Evolutionary conservation across 92 coral and sea anemone genomes (phyloP), one percentile per base, ranked within the genome.

Genomic region (Isaurus tuberculatus): DNA sequence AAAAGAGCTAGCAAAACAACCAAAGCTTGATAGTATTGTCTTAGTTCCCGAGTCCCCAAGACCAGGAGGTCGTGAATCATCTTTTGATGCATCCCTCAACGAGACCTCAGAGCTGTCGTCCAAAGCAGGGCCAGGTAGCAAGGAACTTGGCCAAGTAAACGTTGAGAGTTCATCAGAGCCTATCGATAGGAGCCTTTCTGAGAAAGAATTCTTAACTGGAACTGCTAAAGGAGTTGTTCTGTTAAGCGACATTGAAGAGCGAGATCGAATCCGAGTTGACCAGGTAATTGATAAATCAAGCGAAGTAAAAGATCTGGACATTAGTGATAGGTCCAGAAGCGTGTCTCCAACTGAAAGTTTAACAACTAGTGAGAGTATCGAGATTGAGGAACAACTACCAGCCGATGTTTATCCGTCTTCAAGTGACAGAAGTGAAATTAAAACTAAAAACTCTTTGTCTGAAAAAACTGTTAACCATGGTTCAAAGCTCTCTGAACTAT

Each of bases 311-410:
- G 92, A 89, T 80, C 72, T 86, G 83, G 97, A 93, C 70, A 73
- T 86, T 42, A 91, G 94, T 79, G 92, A 85, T 73, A 91, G 94
- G 29, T 86, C 81, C 13, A 57, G 81, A 57, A 75, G 81, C 30
- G 63, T 66, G 1, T 75, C 81, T 30, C 81, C 67, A 34, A 20
- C 68, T 31, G 81, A 60, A 20, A 75, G 81, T n/a, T 28, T 49
- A 0, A 20, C 81, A 26, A 37, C 81, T 20, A 33, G 34, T 31
- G 69, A 75, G 22, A 75, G 66, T 75, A 85, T 72, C 30, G 97
- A 91, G 70, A 84, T 93, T 57, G 88, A 91, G 65, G 97, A 93
- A 64, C 91, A 86, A 25, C 88, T 87, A 29, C 79, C 61, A 58
- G 85, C 93, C 5, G 89, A 91, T 33, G 92, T 84, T 40, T 90